phyloP scores from a whole-genome alignment of 2,113 vertebrate genomes.

The Hirundichthys speculiger region DNA sequence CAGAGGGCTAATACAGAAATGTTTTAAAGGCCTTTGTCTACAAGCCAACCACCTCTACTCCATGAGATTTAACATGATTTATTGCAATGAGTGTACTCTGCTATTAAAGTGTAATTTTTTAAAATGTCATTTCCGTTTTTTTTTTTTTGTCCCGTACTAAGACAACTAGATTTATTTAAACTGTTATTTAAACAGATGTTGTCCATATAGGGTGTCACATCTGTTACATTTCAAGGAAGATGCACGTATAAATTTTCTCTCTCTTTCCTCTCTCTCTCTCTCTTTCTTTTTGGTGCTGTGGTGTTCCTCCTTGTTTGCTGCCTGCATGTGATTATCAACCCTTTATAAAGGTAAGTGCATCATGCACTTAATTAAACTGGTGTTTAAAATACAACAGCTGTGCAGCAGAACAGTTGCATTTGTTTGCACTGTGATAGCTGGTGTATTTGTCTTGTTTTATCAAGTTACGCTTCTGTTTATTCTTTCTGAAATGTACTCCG shows the following conservation, averaged over 20 bases:
- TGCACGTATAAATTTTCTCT: too few species aligned
- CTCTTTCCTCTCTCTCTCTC: constrained; percentile 16
- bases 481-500: too few species aligned
- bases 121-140: constrained; percentile 10
- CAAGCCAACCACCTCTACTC: constrained; percentile 24
- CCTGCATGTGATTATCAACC: constrained; percentile 7
- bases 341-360: constrained; percentile 57
- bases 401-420: neutral
- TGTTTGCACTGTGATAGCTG: too few species aligned
- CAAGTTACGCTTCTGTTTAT: too few species aligned
- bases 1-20: constrained; percentile 66
- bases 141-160: neutral
- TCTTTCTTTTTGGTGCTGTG: constrained; percentile 35
- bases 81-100: constrained; percentile 13
- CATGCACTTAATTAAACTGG: neutral
- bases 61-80: constrained; percentile 19
- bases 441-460: too few species aligned
- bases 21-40: constrained; percentile 47
- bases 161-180: too few species aligned
- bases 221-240: too few species aligned
- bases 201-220: too few species aligned
- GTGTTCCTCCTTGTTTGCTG: constrained; percentile 1
- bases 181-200: too few species aligned
- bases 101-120: constrained; percentile 9
- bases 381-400: neutral